Conservation (phyloP, 2,113 vertebrate species). For the Calonectris borealis region DNA sequence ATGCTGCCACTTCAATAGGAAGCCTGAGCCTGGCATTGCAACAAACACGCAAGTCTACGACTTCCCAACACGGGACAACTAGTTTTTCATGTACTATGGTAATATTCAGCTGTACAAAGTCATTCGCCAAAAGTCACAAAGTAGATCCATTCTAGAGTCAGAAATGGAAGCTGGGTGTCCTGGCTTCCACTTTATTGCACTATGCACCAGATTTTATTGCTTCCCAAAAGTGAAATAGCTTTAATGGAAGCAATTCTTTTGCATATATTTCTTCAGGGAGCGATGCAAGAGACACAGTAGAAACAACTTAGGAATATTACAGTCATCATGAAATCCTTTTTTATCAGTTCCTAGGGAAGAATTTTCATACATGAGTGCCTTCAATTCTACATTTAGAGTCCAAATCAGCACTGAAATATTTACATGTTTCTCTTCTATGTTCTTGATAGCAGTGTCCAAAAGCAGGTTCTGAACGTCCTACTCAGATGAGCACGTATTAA, state of each 20-base stretch:
- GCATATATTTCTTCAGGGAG: constrained; percentile 28
- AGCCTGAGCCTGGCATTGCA: background rate
- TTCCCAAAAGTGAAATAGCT: constrained; percentile 10
- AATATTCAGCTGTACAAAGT: background rate
- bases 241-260: constrained; percentile 28
- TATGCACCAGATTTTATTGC: background rate
- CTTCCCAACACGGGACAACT: background rate
- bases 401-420: constrained; percentile 48
- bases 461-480: background rate
- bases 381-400: constrained; percentile 7
- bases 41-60: background rate
- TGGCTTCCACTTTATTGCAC: background rate
- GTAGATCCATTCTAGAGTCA: background rate
- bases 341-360: constrained; percentile 49
- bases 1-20: background rate
- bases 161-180: background rate
- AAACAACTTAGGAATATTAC: constrained; percentile 36
- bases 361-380: constrained; percentile 45
- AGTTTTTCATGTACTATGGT: background rate
- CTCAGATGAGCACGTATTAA: background rate
- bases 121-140: background rate
- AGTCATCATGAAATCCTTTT: constrained; percentile 29
- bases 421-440: background rate
- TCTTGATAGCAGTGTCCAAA: background rate
- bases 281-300: background rate